Conservation (phyloP, 2,113 vertebrate genomes). For the Vidua chalybeata region DNA sequence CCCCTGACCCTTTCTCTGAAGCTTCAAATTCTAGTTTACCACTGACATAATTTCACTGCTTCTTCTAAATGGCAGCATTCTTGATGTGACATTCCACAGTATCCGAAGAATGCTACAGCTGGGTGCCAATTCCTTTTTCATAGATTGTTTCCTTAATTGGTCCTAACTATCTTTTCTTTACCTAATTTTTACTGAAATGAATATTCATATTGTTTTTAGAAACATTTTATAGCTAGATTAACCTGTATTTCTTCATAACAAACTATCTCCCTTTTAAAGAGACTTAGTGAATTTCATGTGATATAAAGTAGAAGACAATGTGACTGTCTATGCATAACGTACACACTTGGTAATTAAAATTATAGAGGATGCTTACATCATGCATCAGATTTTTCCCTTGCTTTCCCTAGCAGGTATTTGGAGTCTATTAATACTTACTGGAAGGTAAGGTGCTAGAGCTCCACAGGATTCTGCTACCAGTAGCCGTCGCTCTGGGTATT, state of each 20-base stretch:
- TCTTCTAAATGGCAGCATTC: background rate
- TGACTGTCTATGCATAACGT: background rate
- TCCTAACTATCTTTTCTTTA: background rate
- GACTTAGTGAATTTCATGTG: background rate
- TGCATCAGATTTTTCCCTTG: background rate
- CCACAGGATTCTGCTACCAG: slow-evolving; percentile 97
- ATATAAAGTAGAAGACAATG: background rate
- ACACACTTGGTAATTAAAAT: background rate
- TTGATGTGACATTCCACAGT: background rate
- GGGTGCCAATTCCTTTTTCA: background rate
- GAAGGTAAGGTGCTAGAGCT: slow-evolving; percentile 94
- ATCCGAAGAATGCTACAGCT: background rate
- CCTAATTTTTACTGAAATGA: background rate
- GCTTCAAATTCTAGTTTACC: background rate
- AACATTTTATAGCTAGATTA: background rate
- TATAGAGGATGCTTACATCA: background rate
- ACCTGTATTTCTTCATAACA: background rate
- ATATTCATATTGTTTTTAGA: background rate
- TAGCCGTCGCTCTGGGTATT: slow-evolving; percentile 96
- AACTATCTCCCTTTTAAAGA: background rate
- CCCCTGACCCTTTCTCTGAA: background rate
- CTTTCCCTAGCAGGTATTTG: background rate
- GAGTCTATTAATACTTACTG: slow-evolving; percentile 80
- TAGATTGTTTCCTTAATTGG: background rate
- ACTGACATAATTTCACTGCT: background rate